These are phyloP conservation scores for Steatocranus sp. DNA, from an alignment of 2,797 vertebrate genomes.

Conservation along the genomic window DNA sequence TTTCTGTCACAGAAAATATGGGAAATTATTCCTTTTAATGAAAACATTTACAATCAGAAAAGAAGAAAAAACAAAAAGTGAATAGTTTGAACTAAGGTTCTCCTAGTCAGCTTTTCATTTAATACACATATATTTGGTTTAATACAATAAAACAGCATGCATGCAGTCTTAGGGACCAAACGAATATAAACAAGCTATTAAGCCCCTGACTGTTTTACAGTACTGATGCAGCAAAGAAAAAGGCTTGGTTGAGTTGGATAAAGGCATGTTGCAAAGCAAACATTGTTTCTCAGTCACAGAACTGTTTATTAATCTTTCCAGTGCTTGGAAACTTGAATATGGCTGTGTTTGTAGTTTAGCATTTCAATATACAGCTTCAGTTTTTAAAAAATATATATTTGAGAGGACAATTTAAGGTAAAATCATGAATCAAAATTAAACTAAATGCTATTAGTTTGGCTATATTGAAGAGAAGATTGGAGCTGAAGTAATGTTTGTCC, in stretches of 20 bases:
- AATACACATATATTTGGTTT: not conserved
- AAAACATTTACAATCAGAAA: not conserved
- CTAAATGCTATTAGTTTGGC: not conserved
- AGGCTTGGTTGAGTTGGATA: not conserved
- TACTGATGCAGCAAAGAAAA: not conserved
- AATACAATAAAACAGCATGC: not conserved
- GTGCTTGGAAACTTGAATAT: not conserved
- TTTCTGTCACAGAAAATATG: not conserved
- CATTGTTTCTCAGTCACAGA: not conserved
- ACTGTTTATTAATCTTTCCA: not conserved
- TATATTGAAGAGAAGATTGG: not conserved
- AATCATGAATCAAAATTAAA: not conserved
- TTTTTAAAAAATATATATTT: not conserved
- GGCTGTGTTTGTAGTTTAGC: not conserved
- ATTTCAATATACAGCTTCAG: not conserved
- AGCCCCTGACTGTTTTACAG: not conserved
- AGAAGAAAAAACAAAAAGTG: not conserved
- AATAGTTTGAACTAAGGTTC: not conserved
- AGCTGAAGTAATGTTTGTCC: not conserved
- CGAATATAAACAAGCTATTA: not conserved
- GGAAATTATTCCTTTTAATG: not conserved
- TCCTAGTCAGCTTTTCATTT: not conserved
- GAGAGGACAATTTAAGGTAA: not conserved
- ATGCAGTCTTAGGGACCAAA: rapidly evolving
- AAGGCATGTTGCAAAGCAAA: not conserved